A percentile compares a stretch with the other conserved stretches of the same genome.
These are phyloP conservation scores for Fregata magnificens DNA, from an alignment of 2,113 vertebrate species.

Conservation along the genomic window DNA sequence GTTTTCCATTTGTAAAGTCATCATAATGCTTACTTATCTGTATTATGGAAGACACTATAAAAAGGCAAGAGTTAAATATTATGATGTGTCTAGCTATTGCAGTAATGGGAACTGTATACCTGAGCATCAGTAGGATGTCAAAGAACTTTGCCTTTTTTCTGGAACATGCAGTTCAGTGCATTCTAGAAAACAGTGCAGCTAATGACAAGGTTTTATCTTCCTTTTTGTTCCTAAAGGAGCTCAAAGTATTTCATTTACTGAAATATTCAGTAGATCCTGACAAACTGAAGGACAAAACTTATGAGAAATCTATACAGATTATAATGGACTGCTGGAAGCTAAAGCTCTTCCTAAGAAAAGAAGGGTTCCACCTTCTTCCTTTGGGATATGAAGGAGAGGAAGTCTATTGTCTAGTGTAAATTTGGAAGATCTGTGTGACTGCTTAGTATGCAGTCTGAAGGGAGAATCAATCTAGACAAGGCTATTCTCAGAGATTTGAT, in stretches of 20 bases:
- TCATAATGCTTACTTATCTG: not conserved
- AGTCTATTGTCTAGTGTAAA: not conserved
- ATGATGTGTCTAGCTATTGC: not conserved
- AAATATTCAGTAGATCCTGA: not conserved
- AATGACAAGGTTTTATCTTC: not conserved
- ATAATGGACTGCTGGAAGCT: not conserved
- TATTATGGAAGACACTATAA: not conserved
- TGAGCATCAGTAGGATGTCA: not conserved
- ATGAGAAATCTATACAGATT: not conserved
- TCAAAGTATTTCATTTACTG: not conserved
- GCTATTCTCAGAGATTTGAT: not conserved
- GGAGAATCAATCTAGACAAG: not conserved
- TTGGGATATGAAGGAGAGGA: not conserved
- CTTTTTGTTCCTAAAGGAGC: not conserved
- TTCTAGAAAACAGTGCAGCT: not conserved
- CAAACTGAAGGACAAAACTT: not conserved
- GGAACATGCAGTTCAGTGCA: not conserved
- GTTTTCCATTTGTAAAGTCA: not conserved
- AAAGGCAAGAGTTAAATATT: not conserved
- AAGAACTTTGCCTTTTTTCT: not conserved
- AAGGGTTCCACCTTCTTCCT: not conserved
- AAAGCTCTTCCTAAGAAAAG: not conserved
- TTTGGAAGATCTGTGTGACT: not conserved
- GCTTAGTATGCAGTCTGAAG: not conserved
- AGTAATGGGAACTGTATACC: not conserved